Evolutionary conservation across 2,113 vertebrate species (phyloP), one percentile per base, ranked within the genome.

Genomic region (Oostethus manadensis): DNA sequence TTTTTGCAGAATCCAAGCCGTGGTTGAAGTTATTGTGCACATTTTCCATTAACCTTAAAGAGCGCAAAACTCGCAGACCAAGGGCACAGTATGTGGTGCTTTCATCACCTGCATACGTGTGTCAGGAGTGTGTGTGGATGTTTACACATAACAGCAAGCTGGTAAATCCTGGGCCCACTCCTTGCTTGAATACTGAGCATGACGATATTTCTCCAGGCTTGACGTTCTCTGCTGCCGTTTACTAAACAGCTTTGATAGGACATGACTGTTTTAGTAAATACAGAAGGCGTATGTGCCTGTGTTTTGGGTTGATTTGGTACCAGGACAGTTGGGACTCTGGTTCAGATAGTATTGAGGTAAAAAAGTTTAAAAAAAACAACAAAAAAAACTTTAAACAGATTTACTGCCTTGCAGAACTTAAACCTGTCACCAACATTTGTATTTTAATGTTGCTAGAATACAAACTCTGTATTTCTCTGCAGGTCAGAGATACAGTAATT

Each of bases 241-340:
- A 90, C 84, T 86, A 90, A 90, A 90, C 89, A 90, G 56, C 76
- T 55, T 79, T 55, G 77, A 86, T 80, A 86, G 83, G 80, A 69
- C 83, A 70, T 15, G 74, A 80, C 79, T 90, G 89, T 90, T 90
- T 89, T 85, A 80, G 84, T 88, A 79, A 88, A 89, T 83, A 89
- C 83, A 86, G 70, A 81, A 43, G 62, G 73, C 58, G 70, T 17
- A 69, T 51, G 58, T 66, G 60, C 71, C 46, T 79, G 67, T 83
- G 84, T 89, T 87, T 84, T 85, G 73, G 79, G 80, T 84, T 83
- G 42, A 66, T 76, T 42, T 71, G 62, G 64, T 71, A 81, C 69
- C 66, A 77, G 66, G 74, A 75, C 66, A 72, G 70, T 80, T 84
- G 60, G 53, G 47, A 60, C 60, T 75, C 21, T 51, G 43, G 2